These are phyloP conservation scores for Xanthia togata DNA, from an alignment of 2,888 invertebrate species.

Conservation along the genomic window DNA sequence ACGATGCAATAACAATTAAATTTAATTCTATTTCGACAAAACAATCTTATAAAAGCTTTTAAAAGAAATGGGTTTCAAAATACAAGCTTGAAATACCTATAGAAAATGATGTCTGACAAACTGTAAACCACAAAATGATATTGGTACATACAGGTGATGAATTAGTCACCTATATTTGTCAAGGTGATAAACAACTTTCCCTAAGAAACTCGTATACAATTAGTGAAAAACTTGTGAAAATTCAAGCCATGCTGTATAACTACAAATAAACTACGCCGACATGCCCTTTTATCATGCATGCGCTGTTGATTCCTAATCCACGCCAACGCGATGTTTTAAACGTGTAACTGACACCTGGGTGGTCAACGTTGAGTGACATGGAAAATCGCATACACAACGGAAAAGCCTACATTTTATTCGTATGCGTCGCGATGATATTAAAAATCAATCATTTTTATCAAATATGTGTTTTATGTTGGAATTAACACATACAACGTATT, in stretches of 20 bases:
- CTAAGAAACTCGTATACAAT: too few relatives aligned
- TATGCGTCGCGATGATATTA: neutral
- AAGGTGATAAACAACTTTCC: neutral
- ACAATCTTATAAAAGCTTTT: neutral
- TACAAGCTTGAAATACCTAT: neutral
- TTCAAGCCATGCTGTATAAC: neutral
- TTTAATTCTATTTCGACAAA: neutral
- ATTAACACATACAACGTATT: neutral
- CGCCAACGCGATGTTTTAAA: neutral
- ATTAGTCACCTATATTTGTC: neutral
- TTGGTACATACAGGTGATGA: neutral
- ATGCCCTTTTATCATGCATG: conserved; percentile 5
- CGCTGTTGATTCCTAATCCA: conserved; percentile 36
- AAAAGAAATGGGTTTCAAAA: neutral
- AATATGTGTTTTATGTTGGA: neutral
- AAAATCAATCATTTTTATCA: neutral
- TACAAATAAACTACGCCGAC: neutral
- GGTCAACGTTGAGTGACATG: conserved; percentile 20
- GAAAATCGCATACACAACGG: neutral
- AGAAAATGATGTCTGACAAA: too few relatives aligned
- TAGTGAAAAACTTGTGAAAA: neutral
- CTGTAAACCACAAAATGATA: neutral
- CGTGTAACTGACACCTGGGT: conserved; percentile 16
- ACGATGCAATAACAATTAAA: conserved; percentile 3
- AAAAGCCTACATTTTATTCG: neutral